phyloP scores from a whole-genome alignment of 2,113 vertebrate genomes.

The Danio rerio region DNA sequence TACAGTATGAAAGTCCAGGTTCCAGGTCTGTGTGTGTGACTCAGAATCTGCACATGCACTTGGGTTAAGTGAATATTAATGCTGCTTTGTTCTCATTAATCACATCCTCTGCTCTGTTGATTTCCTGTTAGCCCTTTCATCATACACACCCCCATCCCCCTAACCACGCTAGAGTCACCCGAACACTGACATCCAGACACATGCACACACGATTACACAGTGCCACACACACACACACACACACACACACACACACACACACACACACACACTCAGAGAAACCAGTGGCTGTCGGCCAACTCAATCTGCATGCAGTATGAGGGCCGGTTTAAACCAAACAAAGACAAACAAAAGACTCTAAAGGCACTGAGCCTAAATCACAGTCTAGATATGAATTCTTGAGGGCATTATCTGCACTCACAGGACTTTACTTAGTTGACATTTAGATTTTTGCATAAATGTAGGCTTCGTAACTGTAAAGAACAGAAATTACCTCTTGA shows the following conservation, averaged over 20 bases:
- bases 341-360: conserved; percentile 56
- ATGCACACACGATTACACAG: conserved; percentile 24
- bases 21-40: background rate
- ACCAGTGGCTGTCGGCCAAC: conserved; percentile 64
- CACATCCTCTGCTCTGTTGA: conserved; percentile 61
- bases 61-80: conserved; percentile 64
- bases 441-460: conserved; percentile 6
- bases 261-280: conserved; percentile 52
- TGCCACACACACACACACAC: conserved; percentile 28
- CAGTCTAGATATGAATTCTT: background rate
- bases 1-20: no score
- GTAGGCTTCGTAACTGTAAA: background rate
- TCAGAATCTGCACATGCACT: conserved; percentile 7
- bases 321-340: conserved; percentile 57
- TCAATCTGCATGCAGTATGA: conserved; percentile 67
- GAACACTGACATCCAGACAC: conserved; percentile 27
- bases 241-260: conserved; percentile 29
- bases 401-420: background rate
- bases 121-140: conserved; percentile 56
- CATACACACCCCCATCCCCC: conserved; percentile 39
- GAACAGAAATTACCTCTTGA: no score
- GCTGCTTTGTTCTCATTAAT: conserved; percentile 67
- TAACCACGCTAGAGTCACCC: conserved; percentile 43
- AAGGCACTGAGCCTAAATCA: conserved; percentile 42
- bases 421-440: background rate